Conservation (phyloP, 53 echinoderm and acorn worm genomes). For the Holothuria scabra region DNA sequence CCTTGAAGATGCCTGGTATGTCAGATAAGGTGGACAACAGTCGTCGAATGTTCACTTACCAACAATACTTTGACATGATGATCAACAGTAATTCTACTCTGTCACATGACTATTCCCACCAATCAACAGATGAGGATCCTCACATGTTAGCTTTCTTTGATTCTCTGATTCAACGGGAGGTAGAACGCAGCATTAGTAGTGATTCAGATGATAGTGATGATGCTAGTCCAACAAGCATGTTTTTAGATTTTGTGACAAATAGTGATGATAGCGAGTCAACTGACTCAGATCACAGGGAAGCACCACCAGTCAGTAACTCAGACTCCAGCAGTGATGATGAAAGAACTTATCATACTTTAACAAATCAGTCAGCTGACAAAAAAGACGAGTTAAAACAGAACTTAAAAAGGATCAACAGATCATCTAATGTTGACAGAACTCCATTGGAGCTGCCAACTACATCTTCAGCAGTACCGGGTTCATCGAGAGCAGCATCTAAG, state of each 20-base stretch:
- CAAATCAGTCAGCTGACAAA: constrained; percentile 12
- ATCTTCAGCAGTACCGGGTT: not conserved
- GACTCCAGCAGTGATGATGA: constrained; percentile 39
- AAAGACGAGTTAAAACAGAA: not conserved
- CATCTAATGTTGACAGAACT: not conserved
- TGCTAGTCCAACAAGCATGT: constrained; percentile 80
- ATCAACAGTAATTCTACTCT: constrained; percentile 89
- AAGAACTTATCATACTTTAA: constrained; percentile 29
- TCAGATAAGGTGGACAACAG: constrained; percentile 62
- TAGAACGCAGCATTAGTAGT: constrained; percentile 90
- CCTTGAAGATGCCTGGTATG: constrained; percentile 76
- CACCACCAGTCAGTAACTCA: constrained; percentile 19
- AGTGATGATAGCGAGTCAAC: constrained; percentile 54
- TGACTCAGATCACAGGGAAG: not conserved
- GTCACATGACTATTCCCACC: constrained; percentile 88
- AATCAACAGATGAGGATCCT: constrained; percentile 95
- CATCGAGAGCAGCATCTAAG: not conserved
- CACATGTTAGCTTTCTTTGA: constrained; percentile 99
- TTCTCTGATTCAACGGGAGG: constrained; percentile 91
- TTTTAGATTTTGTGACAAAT: constrained; percentile 77
- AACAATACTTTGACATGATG: constrained; percentile 94
- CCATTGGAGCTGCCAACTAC: not conserved
- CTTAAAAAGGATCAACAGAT: not conserved
- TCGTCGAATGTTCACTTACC: constrained; percentile 86
- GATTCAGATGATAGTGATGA: constrained; percentile 84